phyloP scores from a whole-genome alignment of 2,113 vertebrate species.

The Neopipo cinnamomea region DNA sequence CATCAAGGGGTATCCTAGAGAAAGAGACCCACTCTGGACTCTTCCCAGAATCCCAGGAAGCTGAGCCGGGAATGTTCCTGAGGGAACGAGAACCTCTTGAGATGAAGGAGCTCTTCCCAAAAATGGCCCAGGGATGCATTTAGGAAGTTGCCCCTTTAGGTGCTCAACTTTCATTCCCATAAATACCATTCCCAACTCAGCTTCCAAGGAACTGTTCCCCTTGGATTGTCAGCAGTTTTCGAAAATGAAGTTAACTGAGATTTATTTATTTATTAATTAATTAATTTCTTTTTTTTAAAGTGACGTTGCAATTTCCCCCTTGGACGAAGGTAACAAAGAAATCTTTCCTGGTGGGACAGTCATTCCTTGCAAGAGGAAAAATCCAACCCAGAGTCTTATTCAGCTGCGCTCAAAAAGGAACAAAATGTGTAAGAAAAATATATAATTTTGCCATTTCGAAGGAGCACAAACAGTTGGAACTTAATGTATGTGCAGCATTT shows the following conservation, averaged over 20 bases:
- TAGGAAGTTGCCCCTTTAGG: background rate
- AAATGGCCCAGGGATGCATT: too few relatives aligned
- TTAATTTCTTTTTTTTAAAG: background rate
- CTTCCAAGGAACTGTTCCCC: background rate
- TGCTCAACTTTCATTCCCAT: background rate
- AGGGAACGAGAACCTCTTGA: too few relatives aligned
- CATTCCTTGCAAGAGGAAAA: background rate
- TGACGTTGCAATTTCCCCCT: background rate
- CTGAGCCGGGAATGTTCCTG: too few relatives aligned
- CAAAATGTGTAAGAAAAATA: background rate
- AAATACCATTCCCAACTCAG: background rate
- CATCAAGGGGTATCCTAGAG: too few relatives aligned
- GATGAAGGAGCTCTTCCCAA: too few relatives aligned
- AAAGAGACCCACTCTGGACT: too few relatives aligned
- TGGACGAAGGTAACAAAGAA: background rate
- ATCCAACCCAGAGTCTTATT: background rate
- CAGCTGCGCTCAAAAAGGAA: background rate
- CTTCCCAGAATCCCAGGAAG: too few relatives aligned
- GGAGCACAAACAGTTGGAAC: background rate
- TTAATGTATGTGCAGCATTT: background rate
- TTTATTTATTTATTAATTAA: too few relatives aligned
- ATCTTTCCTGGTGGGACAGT: background rate
- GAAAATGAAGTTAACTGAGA: background rate
- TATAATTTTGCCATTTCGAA: background rate
- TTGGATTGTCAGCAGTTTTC: background rate